Conservation (phyloP, 2,797 vertebrate species). For the Chrosomus eos region DNA sequence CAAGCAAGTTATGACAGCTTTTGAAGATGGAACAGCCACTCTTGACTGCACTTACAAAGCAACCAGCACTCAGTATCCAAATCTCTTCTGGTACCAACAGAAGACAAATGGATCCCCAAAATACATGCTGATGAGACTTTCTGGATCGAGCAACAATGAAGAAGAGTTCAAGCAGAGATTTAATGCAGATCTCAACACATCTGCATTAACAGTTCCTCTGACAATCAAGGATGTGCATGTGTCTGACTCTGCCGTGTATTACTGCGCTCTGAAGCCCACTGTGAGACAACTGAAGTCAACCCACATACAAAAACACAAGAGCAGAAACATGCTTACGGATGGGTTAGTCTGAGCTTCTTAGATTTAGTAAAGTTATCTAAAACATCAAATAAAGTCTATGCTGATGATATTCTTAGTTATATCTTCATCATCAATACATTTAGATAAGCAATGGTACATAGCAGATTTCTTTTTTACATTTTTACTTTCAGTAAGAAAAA, state of each 20-base stretch:
- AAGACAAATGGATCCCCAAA: neutral
- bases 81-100: constrained; percentile 31
- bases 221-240: neutral
- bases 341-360: neutral
- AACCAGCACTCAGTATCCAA: constrained; percentile 6
- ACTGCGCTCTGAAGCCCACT: constrained; percentile 16
- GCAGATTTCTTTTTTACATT: neutral
- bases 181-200: constrained; percentile 9
- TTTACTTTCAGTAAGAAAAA: neutral
- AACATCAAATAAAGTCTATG: neutral
- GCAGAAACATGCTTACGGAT: neutral
- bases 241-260: constrained; percentile 28
- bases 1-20: neutral
- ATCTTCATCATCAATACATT: neutral
- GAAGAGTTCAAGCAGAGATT: constrained; percentile 12
- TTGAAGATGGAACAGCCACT: constrained; percentile 2
- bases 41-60: constrained; percentile 20
- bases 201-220: neutral
- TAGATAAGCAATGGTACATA: neutral
- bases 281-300: neutral
- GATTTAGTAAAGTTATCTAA: neutral
- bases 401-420: neutral
- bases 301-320: constrained; percentile 6
- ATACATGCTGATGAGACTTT: constrained; percentile 14
- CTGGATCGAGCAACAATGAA: neutral